Base-by-base conservation (phyloP, 2,113 vertebrate species). In the Coregonus clupeaformis region DNA sequence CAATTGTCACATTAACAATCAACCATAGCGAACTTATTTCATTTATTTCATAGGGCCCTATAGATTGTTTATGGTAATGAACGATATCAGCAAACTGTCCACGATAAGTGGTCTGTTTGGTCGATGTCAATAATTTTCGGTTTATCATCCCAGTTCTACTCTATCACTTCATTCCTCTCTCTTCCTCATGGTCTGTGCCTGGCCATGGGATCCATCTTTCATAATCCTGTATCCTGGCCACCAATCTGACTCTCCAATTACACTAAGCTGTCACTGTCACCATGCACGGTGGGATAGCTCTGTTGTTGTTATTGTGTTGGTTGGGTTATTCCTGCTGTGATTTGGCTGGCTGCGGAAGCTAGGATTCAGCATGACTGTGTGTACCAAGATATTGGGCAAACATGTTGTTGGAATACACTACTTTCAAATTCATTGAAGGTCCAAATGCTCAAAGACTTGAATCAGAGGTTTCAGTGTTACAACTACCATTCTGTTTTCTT, bases 211-310 rank as follows among this genome's bases (percentile, higher is more conserved):
- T 24, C 57, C 29, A 49, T 68, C 73, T 59, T 25, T 59, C 52
- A 36, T 25, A 75, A 62, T 45, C 64, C 49, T 25, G 25, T 6
- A 27, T 36, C 64, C 65, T 20, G 49, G 9, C 63, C 11, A 24
- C 2, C 64, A 47, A 25, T 69, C 73, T 69, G 66, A 68, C 65
- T 42, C 66, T 59, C 52, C 73, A 47, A 68, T 59, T 75, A 75
- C 73, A 47, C 66, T 69, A 64, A 68, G 29, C 45, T 42, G 47
- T 68, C 73, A 36, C 64, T 36, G 49, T 74, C 65, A 16, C 71
- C 30, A 27, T 68, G 29, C 29, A 66, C 16, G 1, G 73, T n/a
- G 30, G 67, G 65, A 27, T 11, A 49, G 63, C 63, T 67, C 72
- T 67, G 25, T 57, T 66, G 47, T 57, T 59, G 49, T 29, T 13